Base-by-base conservation (phyloP, 2,888 invertebrate species). In the Acronicta alni region DNA sequence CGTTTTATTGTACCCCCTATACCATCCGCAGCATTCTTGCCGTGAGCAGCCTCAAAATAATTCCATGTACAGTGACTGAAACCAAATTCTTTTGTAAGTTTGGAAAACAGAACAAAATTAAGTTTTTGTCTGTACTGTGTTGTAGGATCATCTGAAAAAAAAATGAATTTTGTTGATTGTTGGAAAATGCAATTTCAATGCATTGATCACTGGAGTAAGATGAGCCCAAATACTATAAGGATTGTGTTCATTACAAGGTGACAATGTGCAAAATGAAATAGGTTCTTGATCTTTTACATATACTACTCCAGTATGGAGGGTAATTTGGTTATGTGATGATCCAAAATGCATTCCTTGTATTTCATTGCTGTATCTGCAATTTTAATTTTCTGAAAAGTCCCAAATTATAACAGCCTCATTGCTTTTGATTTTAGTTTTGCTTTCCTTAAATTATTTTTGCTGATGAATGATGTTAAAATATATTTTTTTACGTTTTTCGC, bases 221-320 rank as follows among this genome's bases (percentile, higher is more conserved):
- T 70, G 70, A 10, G 61, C 70, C 67, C 70, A 67, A 20, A 70
- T 67, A 16, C 63, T 55, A 14, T 35, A 44, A 35, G 63, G 70
- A 15, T 43, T 39, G 39, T 66, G 66, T 17, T 54, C 37, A 12
- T 15, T 49, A 18, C 26, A 32, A 6, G 55, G 32, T 26, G 67
- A 62, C n/a, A 63, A 35, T 14, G 63, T 63, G 41, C 59, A 62
- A 46, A 48, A 67, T 12, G 55, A 51, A 46, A 20, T 38, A 38
- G 38, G 38, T 38, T 54, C 30, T 39, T 54, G 32, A 26, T 54
- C 45, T 26, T 54, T 41, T 18, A 63, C 17, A 54, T 12, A 12
- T 54, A 26, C 26, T 9, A 26, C 9, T 26, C 26, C 26, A 26
- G 26, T 26, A 9, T 26, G 26, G 9, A 26, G 26, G 26, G 26